Conservation (phyloP, 1,140 invertebrate species). For the Nymphalis io region DNA sequence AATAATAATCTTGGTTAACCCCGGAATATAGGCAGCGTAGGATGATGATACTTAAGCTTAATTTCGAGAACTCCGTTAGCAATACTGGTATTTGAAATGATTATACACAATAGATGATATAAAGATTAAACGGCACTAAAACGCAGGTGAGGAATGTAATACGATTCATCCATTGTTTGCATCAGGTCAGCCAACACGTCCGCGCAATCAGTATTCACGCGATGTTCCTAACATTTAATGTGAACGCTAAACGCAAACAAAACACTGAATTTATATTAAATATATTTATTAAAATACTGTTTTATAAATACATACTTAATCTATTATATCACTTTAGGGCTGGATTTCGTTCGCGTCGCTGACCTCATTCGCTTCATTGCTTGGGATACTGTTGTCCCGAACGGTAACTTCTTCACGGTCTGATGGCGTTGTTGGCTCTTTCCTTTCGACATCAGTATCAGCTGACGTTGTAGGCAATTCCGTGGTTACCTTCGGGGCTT, state of each 20-base stretch:
- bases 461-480: constrained; percentile 29
- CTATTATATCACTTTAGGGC: constrained; percentile 65
- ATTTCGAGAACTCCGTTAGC: constrained; percentile 6
- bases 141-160: background rate
- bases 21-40: constrained; percentile 7
- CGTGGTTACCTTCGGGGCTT: constrained; percentile 26
- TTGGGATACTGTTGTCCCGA: constrained; percentile 55
- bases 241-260: constrained; percentile 40
- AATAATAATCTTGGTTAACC: constrained; percentile 12
- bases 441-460: constrained; percentile 44
- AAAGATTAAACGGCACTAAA: background rate
- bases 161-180: constrained; percentile 37
- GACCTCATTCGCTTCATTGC: constrained; percentile 42
- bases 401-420: constrained; percentile 62
- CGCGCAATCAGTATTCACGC: constrained; percentile 39
- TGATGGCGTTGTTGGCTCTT: constrained; percentile 53
- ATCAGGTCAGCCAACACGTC: constrained; percentile 29
- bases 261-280: constrained; percentile 50
- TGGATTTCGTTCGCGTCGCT: constrained; percentile 54
- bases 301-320: constrained; percentile 70
- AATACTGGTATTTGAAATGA: background rate
- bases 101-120: background rate
- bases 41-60: constrained; percentile 12
- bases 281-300: constrained; percentile 74
- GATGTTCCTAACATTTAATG: constrained; percentile 38